Conservation (phyloP, 1,140 invertebrate species). For the Trichoplusia ni region DNA sequence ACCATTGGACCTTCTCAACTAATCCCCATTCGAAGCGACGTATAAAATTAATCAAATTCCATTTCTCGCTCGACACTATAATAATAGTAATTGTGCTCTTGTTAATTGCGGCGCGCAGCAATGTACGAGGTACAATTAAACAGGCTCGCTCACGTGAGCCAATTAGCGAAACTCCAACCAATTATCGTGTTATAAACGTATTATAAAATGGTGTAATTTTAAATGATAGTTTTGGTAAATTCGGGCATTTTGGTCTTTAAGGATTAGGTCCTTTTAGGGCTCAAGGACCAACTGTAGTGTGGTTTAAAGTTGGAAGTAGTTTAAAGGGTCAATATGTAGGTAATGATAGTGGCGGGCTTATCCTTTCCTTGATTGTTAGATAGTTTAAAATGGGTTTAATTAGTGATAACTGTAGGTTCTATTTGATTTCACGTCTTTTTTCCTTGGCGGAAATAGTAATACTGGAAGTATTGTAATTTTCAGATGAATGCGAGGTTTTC, state of each 20-base stretch:
- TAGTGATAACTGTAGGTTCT: no score
- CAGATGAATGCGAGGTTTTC: no score
- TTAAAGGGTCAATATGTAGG: background rate
- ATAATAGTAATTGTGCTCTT: background rate
- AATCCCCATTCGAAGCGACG: no score
- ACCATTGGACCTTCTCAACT: no score
- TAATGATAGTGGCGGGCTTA: slow-evolving; percentile 4
- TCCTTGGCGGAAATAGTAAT: no score
- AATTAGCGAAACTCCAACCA: background rate
- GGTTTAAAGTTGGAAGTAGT: no score
- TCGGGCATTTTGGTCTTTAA: background rate
- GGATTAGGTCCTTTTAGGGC: no score
- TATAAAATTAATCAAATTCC: slow-evolving; percentile 7
- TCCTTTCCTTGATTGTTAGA: background rate
- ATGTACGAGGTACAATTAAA: background rate
- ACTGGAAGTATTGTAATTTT: no score
- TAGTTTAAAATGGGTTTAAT: no score
- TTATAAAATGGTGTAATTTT: background rate
- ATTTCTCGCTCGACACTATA: background rate
- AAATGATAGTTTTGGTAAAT: background rate
- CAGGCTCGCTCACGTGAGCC: background rate
- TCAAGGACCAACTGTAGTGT: no score
- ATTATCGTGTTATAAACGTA: background rate
- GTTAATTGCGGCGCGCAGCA: background rate
- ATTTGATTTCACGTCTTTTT: no score